Percentiles rank a stretch among this genome's conserved stretches.
phyloP scores from a whole-genome alignment of 2,113 vertebrate species.

The Rhinoderma darwinii region DNA sequence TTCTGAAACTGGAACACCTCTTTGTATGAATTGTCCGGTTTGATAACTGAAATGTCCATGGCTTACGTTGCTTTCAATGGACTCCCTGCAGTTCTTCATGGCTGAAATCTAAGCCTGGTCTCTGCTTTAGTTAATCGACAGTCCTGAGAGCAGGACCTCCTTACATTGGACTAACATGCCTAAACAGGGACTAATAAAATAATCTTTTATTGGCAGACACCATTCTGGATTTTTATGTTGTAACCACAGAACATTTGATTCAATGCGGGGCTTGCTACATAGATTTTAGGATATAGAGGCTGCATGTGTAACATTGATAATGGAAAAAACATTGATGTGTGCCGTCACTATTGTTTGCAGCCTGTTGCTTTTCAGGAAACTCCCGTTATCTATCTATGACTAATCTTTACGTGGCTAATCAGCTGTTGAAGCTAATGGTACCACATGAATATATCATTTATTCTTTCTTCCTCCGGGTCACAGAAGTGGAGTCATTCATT shows the following conservation, averaged over 20 bases:
- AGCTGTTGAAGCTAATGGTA: constrained; percentile 30
- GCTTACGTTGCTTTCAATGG: no score
- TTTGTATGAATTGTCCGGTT: no score
- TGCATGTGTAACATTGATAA: neutral
- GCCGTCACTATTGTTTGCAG: neutral
- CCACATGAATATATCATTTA: constrained; percentile 32
- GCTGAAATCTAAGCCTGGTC: neutral
- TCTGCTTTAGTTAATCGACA: neutral
- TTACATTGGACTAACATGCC: no score
- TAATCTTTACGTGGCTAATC: constrained; percentile 42
- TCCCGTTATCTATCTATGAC: neutral
- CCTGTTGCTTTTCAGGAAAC: constrained; percentile 18
- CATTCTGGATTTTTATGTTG: neutral
- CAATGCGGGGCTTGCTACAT: neutral
- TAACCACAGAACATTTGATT: neutral
- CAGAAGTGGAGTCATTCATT: constrained; percentile 24
- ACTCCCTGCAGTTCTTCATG: neutral
- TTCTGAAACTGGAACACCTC: no score
- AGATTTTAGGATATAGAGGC: neutral
- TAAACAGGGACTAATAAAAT: no score
- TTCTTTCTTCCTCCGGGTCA: constrained; percentile 40
- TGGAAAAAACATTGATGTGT: neutral
- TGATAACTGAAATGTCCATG: no score
- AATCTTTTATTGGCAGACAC: no score
- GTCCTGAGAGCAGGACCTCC: neutral